Evolutionary conservation across 2,113 vertebrate genomes (phyloP).

Genomic region (Edolisoma coerulescens): DNA sequence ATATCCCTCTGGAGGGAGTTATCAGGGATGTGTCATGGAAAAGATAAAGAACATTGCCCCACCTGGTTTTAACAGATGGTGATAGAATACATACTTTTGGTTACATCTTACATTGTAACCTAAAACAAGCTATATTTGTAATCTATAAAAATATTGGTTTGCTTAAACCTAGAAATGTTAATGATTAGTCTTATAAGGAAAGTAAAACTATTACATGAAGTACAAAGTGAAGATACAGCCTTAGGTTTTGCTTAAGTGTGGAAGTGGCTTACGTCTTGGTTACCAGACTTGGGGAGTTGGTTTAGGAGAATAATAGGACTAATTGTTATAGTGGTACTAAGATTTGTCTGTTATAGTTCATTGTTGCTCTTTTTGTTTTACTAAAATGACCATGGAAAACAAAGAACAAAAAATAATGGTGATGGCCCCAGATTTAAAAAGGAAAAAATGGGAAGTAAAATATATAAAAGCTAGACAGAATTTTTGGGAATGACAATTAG

Average conservation of each 20-base stretch:
- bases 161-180: neutral
- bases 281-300: neutral
- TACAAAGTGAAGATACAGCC: neutral
- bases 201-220: neutral
- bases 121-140: neutral
- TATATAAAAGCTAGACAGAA: neutral
- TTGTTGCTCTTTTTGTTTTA: neutral
- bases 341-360: neutral
- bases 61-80: too few species aligned
- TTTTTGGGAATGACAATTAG: neutral
- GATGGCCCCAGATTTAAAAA: neutral
- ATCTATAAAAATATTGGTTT: neutral
- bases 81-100: too few species aligned
- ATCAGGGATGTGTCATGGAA: too few species aligned
- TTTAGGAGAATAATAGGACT: neutral
- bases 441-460: neutral
- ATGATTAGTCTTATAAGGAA: neutral
- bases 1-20: too few species aligned
- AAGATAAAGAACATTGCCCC: too few species aligned
- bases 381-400: neutral
- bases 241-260: neutral
- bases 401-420: neutral
- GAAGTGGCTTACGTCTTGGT: neutral
- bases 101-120: too few species aligned
- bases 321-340: neutral